Base-by-base conservation (phyloP, 2,113 vertebrate species). In the Nycticorax nycticorax region DNA sequence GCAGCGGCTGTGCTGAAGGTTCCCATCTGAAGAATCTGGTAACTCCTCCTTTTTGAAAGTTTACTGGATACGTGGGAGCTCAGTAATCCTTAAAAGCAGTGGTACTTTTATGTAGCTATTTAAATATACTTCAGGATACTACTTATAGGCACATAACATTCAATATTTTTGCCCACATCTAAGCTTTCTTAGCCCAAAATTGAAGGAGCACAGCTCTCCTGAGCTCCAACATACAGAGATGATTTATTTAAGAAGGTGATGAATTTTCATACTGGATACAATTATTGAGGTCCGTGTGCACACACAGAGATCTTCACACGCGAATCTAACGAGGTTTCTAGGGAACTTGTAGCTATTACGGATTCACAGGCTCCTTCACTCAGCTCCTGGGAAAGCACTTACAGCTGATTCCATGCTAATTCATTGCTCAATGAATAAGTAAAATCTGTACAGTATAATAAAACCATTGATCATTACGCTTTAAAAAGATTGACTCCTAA, bases 401-500 rank as follows among this genome's bases (percentile, higher is more conserved):
- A 52, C 48, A 92, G 77, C 93, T 28, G 93, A 95, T 94, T 91
- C 91, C 93, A 83, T 66, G 77, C 50, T 94, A 95, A 93, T 95
- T 92, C 95, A 97, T 90, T 96, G 87, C 92, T 88, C 95, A 92
- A 71, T 94, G 82, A 96, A 96, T 92, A 96, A 96, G 96, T 91
- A 95, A 91, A 96, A 92, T 96, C 95, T 94, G 69, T 81, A 97
- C 47, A 90, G 66, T 85, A 95, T 94, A 96, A 96, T 94, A 96
- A 97, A 97, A 76, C 69, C 76, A 97, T 87, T 92, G 63, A 92
- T 94, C 86, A 94, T 93, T 94, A 75, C 12, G 88, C 43, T 91
- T 97, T 97, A 97, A 92, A 93, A 97, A 96, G 71, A 96, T 4
- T 55, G 80, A 97, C 76, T 76, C 81, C 91, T 89, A 97, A 97